Evolutionary conservation across 2,113 vertebrate species (phyloP).

Genomic region (Pungitius pungitius): DNA sequence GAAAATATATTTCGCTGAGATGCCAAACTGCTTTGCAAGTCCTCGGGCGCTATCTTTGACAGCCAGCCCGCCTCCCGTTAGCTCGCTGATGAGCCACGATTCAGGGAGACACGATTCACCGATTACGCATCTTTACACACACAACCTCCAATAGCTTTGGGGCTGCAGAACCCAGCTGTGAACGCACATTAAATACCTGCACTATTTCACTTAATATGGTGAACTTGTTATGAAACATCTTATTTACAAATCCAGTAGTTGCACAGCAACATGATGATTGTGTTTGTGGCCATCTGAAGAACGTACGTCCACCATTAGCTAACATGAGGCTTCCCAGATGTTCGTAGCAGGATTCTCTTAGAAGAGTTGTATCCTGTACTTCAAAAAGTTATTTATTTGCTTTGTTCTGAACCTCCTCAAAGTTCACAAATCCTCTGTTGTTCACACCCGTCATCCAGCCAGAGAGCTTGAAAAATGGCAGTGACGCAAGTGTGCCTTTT

Average conservation of each 20-base stretch:
- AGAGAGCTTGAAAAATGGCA: slow-evolving; percentile 45
- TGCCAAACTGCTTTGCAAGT: neutral
- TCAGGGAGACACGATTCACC: neutral
- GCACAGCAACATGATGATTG: neutral
- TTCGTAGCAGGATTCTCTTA: slow-evolving; percentile 1
- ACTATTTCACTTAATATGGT: neutral
- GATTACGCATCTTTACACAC: neutral
- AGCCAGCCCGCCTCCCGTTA: neutral
- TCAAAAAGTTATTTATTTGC: slow-evolving; percentile 57
- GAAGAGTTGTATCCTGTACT: slow-evolving; percentile 9
- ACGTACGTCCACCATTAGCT: neutral
- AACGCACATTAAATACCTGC: neutral
- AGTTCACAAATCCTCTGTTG: slow-evolving; percentile 59
- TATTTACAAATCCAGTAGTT: neutral
- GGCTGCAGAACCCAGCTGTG: neutral
- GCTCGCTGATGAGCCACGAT: neutral
- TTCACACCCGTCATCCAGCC: slow-evolving; percentile 48
- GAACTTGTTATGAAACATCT: neutral
- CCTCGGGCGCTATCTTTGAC: neutral
- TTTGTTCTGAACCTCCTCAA: slow-evolving; percentile 39
- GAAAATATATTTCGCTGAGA: neutral
- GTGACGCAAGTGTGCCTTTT: slow-evolving; percentile 60
- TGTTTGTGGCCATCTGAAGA: neutral
- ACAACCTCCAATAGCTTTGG: neutral
- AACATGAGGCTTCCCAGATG: no score